Evolutionary conservation across 2,797 vertebrate species (phyloP), one percentile per base, ranked within the genome.

Genomic region (Orientallactaga sibirica): DNA sequence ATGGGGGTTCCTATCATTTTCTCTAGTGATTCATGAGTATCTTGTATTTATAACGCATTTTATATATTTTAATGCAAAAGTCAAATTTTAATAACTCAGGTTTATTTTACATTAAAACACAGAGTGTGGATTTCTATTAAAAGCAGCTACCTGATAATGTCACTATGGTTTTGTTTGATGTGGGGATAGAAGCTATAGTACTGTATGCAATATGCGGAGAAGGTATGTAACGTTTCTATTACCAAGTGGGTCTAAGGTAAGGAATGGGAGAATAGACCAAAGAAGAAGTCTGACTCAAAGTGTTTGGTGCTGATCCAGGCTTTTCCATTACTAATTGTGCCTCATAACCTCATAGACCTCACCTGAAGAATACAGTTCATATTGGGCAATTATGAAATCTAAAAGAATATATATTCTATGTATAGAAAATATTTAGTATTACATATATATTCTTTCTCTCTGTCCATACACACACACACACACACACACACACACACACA

Each of bases 1-100:
- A 71, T 20, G 22, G 14, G 7, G 48, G 8, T 67, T 90, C 93
- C 73, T 71, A 9, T 62, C 64, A 80, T 85, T 95, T 92, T 79
- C 71, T 66, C 33, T 82, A 73, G 66, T 41, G 24, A 7, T 68
- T 84, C 3, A 15, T 68, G 66, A 79, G 55, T 73, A 22, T 83
- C 80, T 80, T 62, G 18, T 83, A 14, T 94, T 88, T 33, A 20
- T 79, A 79, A 82, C 62, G 70, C 80, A 74, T 0, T 7, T 58
- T 86, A 55, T 25, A 1, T 61, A 76, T 74, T 86, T 92, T 86
- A 88, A 73, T 25, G 7, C 8, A 64, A 77, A 81, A 82, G 11
- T 12, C 20, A 61, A 62, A 24, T 68, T 87, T 87, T 78, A 90
- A 79, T 80, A 58, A 11, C 3, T 73, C 43, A 18, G 11, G 33